A percentile compares a stretch with the other conserved stretches of the same genome.
Conservation (phyloP, 2,888 invertebrate species). For the Caenorhabditis sp. region DNA sequence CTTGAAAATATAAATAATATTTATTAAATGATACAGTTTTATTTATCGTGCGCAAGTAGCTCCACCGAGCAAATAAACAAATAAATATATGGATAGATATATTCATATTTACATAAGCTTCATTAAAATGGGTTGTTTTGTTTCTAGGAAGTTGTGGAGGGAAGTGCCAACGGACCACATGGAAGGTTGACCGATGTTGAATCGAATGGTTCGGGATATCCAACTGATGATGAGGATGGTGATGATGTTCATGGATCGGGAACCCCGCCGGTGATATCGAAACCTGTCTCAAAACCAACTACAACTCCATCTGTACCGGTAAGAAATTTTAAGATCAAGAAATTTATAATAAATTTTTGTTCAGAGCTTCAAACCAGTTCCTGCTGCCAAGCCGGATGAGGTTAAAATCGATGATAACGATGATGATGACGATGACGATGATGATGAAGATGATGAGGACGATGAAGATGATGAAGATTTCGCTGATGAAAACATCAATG, state of each 20-base stretch:
- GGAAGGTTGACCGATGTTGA: slow-evolving; percentile 34
- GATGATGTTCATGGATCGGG: slow-evolving; percentile 48
- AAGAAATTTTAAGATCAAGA: neutral
- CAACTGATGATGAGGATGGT: slow-evolving; percentile 57
- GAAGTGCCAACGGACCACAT: slow-evolving; percentile 32
- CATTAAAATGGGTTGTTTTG: slow-evolving; percentile 1
- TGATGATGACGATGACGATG: slow-evolving; percentile 41
- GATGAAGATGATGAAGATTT: slow-evolving; percentile 46
- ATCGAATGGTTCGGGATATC: slow-evolving; percentile 49
- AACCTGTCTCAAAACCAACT: slow-evolving; percentile 9
- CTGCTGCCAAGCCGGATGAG: slow-evolving; percentile 32
- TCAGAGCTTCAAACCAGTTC: neutral
- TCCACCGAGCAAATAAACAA: neutral
- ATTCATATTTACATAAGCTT: neutral
- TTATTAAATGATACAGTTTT: neutral
- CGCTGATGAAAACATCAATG: slow-evolving; percentile 38
- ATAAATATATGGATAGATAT: neutral
- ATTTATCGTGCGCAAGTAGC: neutral
- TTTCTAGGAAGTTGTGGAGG: slow-evolving; percentile 39
- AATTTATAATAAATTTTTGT: neutral
- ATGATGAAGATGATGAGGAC: slow-evolving; percentile 39
- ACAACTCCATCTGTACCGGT: slow-evolving; percentile 11
- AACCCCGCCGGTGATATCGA: slow-evolving; percentile 15
- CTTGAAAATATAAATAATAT: neutral
- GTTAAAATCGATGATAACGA: slow-evolving; percentile 21